Conservation (phyloP, 2,888 invertebrate genomes). For the Saturnia japonica region DNA sequence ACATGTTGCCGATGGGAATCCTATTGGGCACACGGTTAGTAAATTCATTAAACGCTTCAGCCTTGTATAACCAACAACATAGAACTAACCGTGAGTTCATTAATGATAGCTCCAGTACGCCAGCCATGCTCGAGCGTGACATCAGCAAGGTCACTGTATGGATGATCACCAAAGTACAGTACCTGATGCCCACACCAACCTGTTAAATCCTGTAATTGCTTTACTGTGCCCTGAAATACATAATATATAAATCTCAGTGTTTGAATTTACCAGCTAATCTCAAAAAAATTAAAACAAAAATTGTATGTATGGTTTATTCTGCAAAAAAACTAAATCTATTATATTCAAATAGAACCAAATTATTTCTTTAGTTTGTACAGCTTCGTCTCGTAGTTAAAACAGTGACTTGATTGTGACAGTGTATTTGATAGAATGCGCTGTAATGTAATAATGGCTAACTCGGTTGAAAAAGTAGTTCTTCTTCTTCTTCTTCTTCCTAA, state of each 20-base stretch:
- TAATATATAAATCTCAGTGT: not conserved
- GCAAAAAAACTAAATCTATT: not conserved
- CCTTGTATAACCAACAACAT: not conserved
- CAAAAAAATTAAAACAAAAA: not conserved
- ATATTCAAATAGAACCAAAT: too few species aligned
- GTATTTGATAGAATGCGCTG: too few species aligned
- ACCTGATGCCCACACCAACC: constrained; percentile 96
- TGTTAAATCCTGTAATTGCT: constrained; percentile 94
- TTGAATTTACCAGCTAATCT: not conserved
- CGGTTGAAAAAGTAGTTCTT: too few species aligned
- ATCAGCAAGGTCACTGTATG: constrained; percentile 98
- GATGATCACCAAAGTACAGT: constrained; percentile 98
- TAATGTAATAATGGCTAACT: too few species aligned
- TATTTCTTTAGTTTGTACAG: too few species aligned
- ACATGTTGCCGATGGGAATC: too few species aligned
- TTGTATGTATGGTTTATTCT: not conserved
- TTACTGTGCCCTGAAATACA: constrained; percentile 90
- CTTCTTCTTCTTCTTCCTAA: too few species aligned
- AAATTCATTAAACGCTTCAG: too few species aligned
- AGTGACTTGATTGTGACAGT: too few species aligned
- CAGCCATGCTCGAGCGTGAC: constrained; percentile 97
- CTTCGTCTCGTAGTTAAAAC: too few species aligned
- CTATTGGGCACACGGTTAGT: too few species aligned
- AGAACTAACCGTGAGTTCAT: constrained; percentile 91
- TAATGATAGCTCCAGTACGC: constrained; percentile 98